A percentile compares a stretch with the other conserved stretches of the same genome.
Evolutionary conservation across 1,140 invertebrate genomes (phyloP).

Genomic region (Choristoneura fumiferana): DNA sequence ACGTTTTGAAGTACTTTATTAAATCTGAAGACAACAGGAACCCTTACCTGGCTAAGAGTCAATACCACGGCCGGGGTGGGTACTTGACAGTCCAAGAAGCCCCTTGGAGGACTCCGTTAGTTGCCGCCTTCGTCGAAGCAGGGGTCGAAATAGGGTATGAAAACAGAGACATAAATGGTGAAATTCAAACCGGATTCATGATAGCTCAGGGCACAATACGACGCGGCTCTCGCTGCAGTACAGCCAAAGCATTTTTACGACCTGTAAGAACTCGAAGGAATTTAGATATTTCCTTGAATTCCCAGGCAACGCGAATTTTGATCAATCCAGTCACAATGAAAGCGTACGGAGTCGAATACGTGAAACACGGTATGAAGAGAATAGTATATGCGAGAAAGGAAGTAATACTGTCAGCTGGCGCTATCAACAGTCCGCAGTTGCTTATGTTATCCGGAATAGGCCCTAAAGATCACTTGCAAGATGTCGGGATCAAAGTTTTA

Average conservation of each 20-base stretch:
- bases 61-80: constrained; percentile 87
- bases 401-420: constrained; percentile 88
- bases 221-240: constrained; percentile 91
- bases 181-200: constrained; percentile 91
- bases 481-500: constrained; percentile 85
- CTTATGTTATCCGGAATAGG: constrained; percentile 94
- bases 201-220: constrained; percentile 93
- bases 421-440: constrained; percentile 89
- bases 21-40: constrained; percentile 94
- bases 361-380: constrained; percentile 83
- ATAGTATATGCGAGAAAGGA: constrained; percentile 85
- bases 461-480: constrained; percentile 85
- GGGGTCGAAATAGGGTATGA: constrained; percentile 93
- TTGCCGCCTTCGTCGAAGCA: constrained; percentile 90
- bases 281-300: constrained; percentile 87
- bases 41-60: constrained; percentile 85
- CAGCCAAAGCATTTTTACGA: constrained; percentile 92
- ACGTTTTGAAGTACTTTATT: constrained; percentile 92
- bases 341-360: constrained; percentile 87
- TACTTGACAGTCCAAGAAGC: constrained; percentile 91
- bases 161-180: constrained; percentile 92
- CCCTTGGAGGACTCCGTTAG: constrained; percentile 89
- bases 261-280: constrained; percentile 88
- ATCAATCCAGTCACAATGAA: constrained; percentile 86
- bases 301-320: constrained; percentile 85